These are phyloP conservation scores for Corella eumyota DNA, from an alignment of 23 tunicate species.

Conservation along the genomic window DNA sequence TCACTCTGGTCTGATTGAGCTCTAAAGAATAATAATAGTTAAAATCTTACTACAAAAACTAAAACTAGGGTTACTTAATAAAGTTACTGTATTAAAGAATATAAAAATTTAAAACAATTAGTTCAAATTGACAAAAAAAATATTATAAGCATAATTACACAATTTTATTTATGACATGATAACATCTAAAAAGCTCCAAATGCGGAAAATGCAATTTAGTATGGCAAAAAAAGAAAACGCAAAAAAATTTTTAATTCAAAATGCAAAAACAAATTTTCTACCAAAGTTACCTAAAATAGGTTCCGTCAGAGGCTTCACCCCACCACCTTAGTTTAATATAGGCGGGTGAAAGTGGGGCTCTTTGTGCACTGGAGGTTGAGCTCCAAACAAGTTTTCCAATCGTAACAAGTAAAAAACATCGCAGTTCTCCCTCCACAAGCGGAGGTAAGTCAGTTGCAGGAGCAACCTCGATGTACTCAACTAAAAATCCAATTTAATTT, in stretches of 20 bases:
- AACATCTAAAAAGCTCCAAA: no score
- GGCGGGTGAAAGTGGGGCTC: slow-evolving; percentile 72
- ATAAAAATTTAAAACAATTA: neutral
- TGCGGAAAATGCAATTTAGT: no score
- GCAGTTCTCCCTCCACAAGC: slow-evolving; percentile 84
- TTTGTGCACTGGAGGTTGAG: slow-evolving; percentile 25
- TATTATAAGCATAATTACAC: neutral
- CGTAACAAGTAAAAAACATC: slow-evolving; percentile 73
- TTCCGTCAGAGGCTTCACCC: slow-evolving; percentile 95
- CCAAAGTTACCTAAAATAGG: slow-evolving; percentile 54
- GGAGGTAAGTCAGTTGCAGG: slow-evolving; percentile 93
- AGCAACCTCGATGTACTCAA: slow-evolving; percentile 52
- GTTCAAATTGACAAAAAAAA: neutral
- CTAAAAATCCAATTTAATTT: slow-evolving; percentile 40
- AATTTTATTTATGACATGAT: neutral
- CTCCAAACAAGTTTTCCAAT: slow-evolving; percentile 71
- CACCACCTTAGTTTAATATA: slow-evolving; percentile 86
- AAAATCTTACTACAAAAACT: neutral
- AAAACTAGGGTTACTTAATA: neutral
- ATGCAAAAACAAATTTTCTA: no score
- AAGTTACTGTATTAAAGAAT: no score
- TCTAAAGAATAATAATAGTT: slow-evolving; percentile 8
- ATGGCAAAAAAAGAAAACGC: no score
- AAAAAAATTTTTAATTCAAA: no score
- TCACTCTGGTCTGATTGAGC: slow-evolving; percentile 14